Conservation (phyloP, 2,113 vertebrate genomes). For the Chamaetylas fuelleborni region DNA sequence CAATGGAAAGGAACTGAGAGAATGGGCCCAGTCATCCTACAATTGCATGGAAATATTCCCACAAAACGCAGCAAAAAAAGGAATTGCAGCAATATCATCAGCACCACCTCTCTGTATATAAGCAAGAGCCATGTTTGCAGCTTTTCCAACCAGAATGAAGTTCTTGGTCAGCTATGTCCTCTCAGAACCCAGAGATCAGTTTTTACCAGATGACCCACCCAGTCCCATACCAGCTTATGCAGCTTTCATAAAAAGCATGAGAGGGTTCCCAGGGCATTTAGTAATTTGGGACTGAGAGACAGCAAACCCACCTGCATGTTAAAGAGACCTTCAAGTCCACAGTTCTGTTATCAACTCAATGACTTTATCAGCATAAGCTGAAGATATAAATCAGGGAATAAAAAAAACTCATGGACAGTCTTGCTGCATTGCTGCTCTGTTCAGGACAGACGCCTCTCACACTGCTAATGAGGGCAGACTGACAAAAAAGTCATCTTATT, state of each 20-base stretch:
- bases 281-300: background rate
- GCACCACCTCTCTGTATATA: background rate
- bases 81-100: background rate
- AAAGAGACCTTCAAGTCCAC: background rate
- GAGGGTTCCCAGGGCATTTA: background rate
- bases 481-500: background rate
- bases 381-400: background rate
- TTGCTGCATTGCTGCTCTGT: background rate
- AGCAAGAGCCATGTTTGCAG: background rate
- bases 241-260: background rate
- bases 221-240: background rate
- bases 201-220: background rate
- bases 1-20: conserved; percentile 9
- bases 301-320: background rate
- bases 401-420: background rate
- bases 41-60: conserved; percentile 6
- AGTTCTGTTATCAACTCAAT: background rate
- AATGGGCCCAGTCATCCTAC: background rate
- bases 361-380: background rate
- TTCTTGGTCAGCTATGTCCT: background rate
- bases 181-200: background rate
- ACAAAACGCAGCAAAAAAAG: background rate
- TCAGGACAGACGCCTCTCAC: background rate
- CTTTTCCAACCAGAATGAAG: background rate
- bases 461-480: background rate